Percentiles rank a stretch among this genome's conserved stretches.
Conservation (phyloP, 2,113 vertebrate genomes). For the Orthochromis indermauri region DNA sequence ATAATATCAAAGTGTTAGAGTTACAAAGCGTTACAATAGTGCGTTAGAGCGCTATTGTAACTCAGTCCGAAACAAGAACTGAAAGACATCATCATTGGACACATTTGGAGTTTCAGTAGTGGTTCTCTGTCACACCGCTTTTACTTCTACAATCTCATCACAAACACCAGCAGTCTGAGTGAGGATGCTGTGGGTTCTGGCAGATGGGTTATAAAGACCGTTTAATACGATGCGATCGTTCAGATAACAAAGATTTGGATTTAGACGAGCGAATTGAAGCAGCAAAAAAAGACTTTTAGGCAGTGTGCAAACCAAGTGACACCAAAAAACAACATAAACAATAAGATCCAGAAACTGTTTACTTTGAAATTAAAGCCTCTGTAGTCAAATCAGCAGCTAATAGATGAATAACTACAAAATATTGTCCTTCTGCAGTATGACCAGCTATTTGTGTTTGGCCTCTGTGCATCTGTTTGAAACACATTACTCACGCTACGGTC, state of each 20-base stretch:
- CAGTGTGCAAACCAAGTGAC: not conserved
- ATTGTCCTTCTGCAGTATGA: not conserved
- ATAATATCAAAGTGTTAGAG: not conserved
- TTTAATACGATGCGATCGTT: not conserved
- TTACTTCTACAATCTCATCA: not conserved
- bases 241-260: not conserved
- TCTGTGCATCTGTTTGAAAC: not conserved
- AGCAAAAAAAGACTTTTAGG: not conserved
- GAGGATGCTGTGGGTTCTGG: not conserved
- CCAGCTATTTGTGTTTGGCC: not conserved
- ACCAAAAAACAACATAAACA: not conserved
- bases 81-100: not conserved
- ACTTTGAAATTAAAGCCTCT: not conserved
- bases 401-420: not conserved
- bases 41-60: not conserved
- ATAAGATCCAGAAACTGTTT: not conserved
- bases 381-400: not conserved
- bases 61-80: not conserved
- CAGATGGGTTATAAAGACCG: not conserved
- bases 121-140: not conserved
- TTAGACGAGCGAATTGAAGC: not conserved
- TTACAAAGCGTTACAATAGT: not conserved
- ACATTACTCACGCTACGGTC: not conserved
- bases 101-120: not conserved
- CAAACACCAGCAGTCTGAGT: not conserved